phyloP scores from a whole-genome alignment of 2,888 invertebrate species.

The Meliscaeva auricollis region DNA sequence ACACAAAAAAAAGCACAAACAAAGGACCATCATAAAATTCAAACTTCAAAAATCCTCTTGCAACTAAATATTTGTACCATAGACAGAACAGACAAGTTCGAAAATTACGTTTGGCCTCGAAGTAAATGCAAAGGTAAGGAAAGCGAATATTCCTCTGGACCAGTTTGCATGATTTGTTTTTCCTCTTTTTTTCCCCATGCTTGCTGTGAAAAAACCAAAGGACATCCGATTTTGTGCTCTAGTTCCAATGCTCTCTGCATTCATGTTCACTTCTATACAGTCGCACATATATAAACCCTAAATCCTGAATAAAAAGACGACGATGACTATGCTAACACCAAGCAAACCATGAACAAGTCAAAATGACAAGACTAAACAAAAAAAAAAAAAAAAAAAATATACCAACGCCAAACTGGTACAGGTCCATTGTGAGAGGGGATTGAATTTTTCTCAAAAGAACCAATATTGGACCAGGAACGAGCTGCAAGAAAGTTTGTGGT shows the following conservation, averaged over 20 bases:
- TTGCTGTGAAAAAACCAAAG: constrained; percentile 22
- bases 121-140: neutral
- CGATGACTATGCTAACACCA: constrained; percentile 64
- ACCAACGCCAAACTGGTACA: neutral
- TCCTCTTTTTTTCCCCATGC: neutral
- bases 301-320: constrained; percentile 56
- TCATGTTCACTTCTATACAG: constrained; percentile 36
- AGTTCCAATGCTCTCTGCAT: constrained; percentile 12
- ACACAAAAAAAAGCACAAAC: too few species aligned
- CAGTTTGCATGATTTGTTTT: constrained; percentile 20
- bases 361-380: constrained; percentile 35
- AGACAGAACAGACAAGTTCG: constrained; percentile 1
- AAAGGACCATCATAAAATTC: neutral
- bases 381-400: neutral
- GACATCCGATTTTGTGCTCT: constrained; percentile 28
- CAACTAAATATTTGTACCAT: neutral
- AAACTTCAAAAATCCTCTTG: neutral
- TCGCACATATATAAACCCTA: constrained; percentile 24
- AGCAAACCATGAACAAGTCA: constrained; percentile 57
- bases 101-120: constrained; percentile 11
- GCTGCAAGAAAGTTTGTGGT: constrained; percentile 52
- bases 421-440: constrained; percentile 40
- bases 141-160: neutral
- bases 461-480: constrained; percentile 60
- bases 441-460: constrained; percentile 59